Evolutionary conservation across 1,140 invertebrate genomes (phyloP).

Genomic region (Archivesica marissinica): DNA sequence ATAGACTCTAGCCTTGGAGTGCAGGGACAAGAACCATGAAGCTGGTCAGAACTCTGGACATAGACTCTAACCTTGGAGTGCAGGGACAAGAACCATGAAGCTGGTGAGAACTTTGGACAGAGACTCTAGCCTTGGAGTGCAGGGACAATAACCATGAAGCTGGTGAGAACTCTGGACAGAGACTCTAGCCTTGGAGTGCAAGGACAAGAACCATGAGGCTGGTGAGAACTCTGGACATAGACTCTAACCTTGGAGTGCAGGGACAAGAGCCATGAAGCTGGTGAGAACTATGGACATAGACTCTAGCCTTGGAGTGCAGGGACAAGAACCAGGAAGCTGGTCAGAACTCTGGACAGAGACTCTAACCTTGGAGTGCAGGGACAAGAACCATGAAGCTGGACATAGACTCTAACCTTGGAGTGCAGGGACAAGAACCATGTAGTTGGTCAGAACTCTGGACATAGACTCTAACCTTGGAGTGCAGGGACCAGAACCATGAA

Average conservation of each 20-base stretch:
- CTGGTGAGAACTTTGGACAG: no score
- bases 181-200: background rate
- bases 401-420: no score
- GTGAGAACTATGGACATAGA: no score
- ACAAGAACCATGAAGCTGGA: conserved; percentile 18
- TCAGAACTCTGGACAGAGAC: no score
- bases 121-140: no score
- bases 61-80: no score
- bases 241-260: background rate
- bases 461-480: no score
- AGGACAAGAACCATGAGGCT: conserved; percentile 15
- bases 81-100: conserved; percentile 5
- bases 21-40: conserved; percentile 3
- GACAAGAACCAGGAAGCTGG: conserved; percentile 14
- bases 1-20: no score
- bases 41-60: no score
- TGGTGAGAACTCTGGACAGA: no score
- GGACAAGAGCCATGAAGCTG: conserved; percentile 13
- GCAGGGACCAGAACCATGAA: conserved; percentile 5
- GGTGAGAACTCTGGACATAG: no score
- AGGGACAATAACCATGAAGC: conserved; percentile 4
- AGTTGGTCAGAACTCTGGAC: no score
- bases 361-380: background rate
- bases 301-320: background rate
- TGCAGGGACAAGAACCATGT: background rate